Evolutionary conservation across 2,888 invertebrate species (phyloP), one percentile per base, ranked within the genome.

Genomic region (Graphium colonna): DNA sequence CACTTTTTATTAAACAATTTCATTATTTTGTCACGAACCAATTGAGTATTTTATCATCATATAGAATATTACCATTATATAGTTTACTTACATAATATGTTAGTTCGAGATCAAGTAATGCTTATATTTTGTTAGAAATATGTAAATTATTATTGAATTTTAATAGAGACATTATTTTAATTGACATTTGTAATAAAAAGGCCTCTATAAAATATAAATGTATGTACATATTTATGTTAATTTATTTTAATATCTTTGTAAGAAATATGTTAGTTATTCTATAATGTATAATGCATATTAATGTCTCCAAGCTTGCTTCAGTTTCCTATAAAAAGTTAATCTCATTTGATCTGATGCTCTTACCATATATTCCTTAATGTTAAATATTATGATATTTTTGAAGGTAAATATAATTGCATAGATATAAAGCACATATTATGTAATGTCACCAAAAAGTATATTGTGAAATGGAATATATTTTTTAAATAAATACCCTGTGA

Each of bases 401-500:
- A 8, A 9, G n/a, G 17, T 46, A 13, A 36, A 31, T 3, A 15
- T 10, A 40, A 36, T 12, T 16, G n/a, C 26, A 10, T 47, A 47
- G 18, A 17, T 38, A 38, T 16, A 51, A 43, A 42, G 15, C 2
- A 40, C 13, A 39, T 26, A 7, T n/a, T 26, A 36, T 45, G 15
- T 38, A 28, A 31, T 26, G 40, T 36, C 52, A 47, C 43, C 26
- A 47, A 47, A 42, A 42, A 42, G 55, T 7, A 48, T 60, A 61
- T 60, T 62, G 51, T 55, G 56, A 62, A 60, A 59, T 57, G 64
- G 67, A 67, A 76, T 77, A 75, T 78, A 65, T n/a, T 79, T 81
- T 79, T 63, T 46, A 77, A 86, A 82, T 85, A 87, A 86, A 84
- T 84, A 84, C 79, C 84, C 84, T 87, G 86, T 86, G 85, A 84